Evolutionary conservation across 2,888 invertebrate species (phyloP).

Genomic region (Sympetrum striolatum): DNA sequence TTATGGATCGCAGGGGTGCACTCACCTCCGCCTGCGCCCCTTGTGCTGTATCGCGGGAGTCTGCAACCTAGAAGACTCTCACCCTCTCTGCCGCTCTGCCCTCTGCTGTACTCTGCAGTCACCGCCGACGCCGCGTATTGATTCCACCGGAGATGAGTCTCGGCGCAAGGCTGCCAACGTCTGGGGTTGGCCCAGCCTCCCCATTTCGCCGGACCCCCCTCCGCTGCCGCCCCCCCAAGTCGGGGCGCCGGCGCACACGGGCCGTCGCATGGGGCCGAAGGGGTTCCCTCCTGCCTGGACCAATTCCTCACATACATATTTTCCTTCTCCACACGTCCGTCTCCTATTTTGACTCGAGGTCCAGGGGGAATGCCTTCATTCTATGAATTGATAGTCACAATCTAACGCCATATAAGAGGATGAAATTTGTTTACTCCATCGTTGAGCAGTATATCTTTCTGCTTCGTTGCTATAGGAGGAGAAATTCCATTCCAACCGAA

Average conservation of each 20-base stretch:
- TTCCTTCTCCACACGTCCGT: not conserved
- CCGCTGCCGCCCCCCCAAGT: not conserved
- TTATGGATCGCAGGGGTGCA: not conserved
- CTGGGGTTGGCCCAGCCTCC: constrained; percentile 22
- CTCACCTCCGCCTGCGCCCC: constrained; percentile 10
- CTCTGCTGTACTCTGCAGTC: constrained; percentile 40
- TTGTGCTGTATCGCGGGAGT: constrained; percentile 11
- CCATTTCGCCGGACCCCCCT: not conserved
- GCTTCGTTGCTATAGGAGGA: too few species aligned
- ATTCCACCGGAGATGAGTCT: constrained; percentile 38
- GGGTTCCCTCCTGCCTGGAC: not conserved
- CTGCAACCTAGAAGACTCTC: constrained; percentile 1
- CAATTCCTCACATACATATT: constrained; percentile 1
- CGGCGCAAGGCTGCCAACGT: constrained; percentile 35
- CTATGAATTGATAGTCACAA: too few species aligned
- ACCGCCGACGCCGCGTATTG: constrained; percentile 39
- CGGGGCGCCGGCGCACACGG: constrained; percentile 11
- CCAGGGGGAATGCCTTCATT: too few species aligned
- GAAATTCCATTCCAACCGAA: too few species aligned
- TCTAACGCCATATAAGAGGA: too few species aligned
- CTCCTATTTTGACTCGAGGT: not conserved
- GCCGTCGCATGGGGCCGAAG: too few species aligned
- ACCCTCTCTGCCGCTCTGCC: constrained; percentile 18
- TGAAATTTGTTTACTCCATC: too few species aligned
- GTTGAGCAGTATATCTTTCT: too few species aligned